Percentiles rank a stretch among this genome's conserved stretches.
phyloP scores from a whole-genome alignment of 2,113 vertebrate genomes.

The Physeter macrocephalus region DNA sequence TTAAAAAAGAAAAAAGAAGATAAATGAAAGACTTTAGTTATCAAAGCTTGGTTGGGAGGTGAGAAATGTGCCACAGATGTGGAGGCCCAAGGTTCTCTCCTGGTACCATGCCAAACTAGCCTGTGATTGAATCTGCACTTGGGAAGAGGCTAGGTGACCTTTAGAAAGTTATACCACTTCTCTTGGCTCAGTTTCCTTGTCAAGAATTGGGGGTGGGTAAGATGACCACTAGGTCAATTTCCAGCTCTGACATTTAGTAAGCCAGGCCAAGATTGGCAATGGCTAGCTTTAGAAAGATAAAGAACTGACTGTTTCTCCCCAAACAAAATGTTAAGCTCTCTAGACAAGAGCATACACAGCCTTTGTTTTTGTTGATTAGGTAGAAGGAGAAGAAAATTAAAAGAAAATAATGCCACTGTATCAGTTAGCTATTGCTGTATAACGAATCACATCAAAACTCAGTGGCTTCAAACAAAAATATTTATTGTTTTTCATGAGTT shows the following conservation, averaged over 20 bases:
- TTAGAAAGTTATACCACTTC: background rate
- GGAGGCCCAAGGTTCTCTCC: background rate
- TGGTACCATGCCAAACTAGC: background rate
- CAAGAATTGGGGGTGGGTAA: background rate
- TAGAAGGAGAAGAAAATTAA: constrained; percentile 33
- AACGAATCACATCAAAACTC: constrained; percentile 17
- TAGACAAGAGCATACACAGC: background rate
- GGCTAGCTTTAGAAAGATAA: background rate
- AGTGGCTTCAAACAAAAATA: background rate
- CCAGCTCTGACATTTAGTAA: background rate
- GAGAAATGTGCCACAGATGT: background rate
- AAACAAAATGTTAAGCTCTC: background rate
- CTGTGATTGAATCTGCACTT: background rate
- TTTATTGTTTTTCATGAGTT: background rate
- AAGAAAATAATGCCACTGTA: constrained; percentile 47
- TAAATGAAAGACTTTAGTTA: constrained; percentile 42
- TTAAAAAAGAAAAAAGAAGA: constrained; percentile 39
- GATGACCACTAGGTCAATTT: background rate
- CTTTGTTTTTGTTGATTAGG: background rate
- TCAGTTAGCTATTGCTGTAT: background rate
- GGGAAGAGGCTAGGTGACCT: background rate
- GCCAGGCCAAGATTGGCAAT: background rate
- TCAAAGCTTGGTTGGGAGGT: constrained; percentile 1
- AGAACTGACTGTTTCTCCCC: background rate
- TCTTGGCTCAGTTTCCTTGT: constrained; percentile 29